Percentiles rank a stretch among this genome's conserved stretches.
Conservation (phyloP, 2,888 invertebrate species). For the Syrphus vitripennis region DNA sequence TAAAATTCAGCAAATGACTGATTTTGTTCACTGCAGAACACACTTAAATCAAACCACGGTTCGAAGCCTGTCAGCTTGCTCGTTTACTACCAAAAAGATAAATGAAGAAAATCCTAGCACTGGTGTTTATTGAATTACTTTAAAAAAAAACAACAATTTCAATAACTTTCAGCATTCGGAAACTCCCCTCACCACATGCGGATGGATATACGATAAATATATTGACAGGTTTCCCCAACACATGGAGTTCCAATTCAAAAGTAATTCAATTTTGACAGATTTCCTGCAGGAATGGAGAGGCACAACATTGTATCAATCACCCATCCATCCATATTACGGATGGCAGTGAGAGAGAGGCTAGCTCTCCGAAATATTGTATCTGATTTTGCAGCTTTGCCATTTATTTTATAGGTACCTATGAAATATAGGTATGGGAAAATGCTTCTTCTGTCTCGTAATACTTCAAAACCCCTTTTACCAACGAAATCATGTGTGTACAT, state of each 20-base stretch:
- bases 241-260: constrained; percentile 63
- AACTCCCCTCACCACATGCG: not conserved
- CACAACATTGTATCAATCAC: constrained; percentile 61
- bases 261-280: constrained; percentile 70
- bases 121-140: constrained; percentile 56
- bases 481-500: not conserved
- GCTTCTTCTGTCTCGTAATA: too few relatives aligned
- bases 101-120: constrained; percentile 51
- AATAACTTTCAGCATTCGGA: constrained; percentile 34
- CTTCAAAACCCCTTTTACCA: not conserved
- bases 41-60: not conserved
- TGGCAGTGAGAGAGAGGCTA: constrained; percentile 41
- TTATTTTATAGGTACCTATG: constrained; percentile 47
- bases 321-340: constrained; percentile 25
- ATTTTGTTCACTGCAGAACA: too few relatives aligned
- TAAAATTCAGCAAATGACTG: too few relatives aligned
- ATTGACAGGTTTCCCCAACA: constrained; percentile 61
- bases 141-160: constrained; percentile 8
- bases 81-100: constrained; percentile 23
- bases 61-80: not conserved
- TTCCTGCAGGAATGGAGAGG: constrained; percentile 29
- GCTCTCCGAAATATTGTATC: constrained; percentile 59
- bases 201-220: constrained; percentile 46
- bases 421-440: not conserved
- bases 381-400: constrained; percentile 62